Evolutionary conservation across 2,797 vertebrate species (phyloP), one percentile per base, ranked within the genome.

Genomic region (Microctenopoma stevenorrisi): DNA sequence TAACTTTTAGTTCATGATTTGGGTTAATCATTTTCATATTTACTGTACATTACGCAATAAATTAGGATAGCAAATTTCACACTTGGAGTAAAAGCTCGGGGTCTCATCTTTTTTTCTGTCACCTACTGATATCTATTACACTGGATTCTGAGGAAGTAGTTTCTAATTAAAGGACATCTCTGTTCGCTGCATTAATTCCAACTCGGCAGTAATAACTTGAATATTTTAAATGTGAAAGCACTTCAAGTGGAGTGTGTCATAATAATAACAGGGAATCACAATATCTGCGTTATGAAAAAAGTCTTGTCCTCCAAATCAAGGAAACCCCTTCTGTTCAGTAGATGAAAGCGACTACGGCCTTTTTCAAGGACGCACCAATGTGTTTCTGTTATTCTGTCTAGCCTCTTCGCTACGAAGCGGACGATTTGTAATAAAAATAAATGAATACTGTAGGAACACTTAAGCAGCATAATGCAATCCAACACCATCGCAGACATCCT

Each of bases 21-120:
- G 16, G 2, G 40, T 18, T 63, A 48, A 69, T 56, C 61, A 38
- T 4, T 46, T 49, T 25, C 16, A 59, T 51, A 53, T 71, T 68
- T 54, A 56, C 60, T 47, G 44, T 22, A 49, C 67, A 71, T 74
- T 42, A 58, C 5, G 37, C 44, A 53, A 68, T 65, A 72, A 49
- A 49, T 75, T 38, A 63, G 49, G 14, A 26, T 57, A 28, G n/a
- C 18, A 64, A 12, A 25, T 59, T 58, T 71, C 51, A 76, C 42
- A 44, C 15, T 12, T 0, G 4, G 6, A 57, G 10, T 14, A 16
- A 48, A 52, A 46, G 40, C 57, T 43, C 37, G 3, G 51, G 12
- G n/a, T 22, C 30, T 35, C 46, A 1, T 12, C 47, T 12, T 43
- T 22, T 55, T 2, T 49, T 58, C 25, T 59, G 12, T 40, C 43